Base-by-base conservation (phyloP, 2,888 invertebrate genomes). In the Dasysyrphus albostriatus region DNA sequence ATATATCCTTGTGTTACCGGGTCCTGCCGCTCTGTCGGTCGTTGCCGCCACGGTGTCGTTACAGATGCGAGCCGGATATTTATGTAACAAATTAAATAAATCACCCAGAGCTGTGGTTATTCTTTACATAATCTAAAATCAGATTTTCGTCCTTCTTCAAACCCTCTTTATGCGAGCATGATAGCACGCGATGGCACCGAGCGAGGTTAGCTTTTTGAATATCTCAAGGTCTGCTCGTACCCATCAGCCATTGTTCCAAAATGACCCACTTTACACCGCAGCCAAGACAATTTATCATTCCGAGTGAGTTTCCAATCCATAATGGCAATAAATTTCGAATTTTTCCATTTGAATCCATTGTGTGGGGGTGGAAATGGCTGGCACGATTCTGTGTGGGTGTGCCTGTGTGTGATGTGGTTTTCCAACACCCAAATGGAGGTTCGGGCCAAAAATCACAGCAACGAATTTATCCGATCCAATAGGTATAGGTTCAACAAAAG, bases 221-320 rank as follows among this genome's bases (percentile, higher is more conserved):
- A 79, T 76, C 82, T 76, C 83, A 80, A 81, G 78, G 80, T 87
- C 75, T 58, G 32, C 24, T 34, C 32, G 8, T 54, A 32, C 58
- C 42, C n/a, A 14, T 10, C 54, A 49, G 16, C 67, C 37, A 69
- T 69, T 69, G 70, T 67, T 58, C 88, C 88, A 83, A 88, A 89
- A 88, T 89, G 89, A 89, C 89, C 89, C 88, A 89, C 89, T 89
- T 89, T 89, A 88, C 82, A 75, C 88, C 88, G 82, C 74, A 89
- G 89, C 89, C 89, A 89, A 89, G 89, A 89, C 89, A 88, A 89
- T 89, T 89, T 89, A 89, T 89, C 89, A 89, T 89, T 88, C 83
- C 87, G 83, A 87, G 74, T 78, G 87, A 87, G 82, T 87, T 87
- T 87, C 87, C 87, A 87, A 87, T 87, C 83, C 87, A 87, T 87